phyloP scores from a whole-genome alignment of 2,113 vertebrate genomes.

The Mobula hypostoma region DNA sequence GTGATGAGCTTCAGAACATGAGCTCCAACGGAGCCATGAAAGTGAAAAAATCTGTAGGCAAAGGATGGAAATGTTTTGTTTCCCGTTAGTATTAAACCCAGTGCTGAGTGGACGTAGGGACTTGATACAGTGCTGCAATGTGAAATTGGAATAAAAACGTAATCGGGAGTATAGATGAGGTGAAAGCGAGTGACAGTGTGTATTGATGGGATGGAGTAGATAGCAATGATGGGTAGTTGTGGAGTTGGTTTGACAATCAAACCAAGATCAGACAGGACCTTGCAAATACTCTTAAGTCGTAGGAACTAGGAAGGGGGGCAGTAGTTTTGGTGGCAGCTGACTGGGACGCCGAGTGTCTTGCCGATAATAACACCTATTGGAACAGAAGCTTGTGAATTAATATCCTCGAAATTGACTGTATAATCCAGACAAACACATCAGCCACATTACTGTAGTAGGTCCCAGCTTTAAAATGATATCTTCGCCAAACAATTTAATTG shows the following conservation, averaged over 20 bases:
- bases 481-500: background rate
- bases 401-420: background rate
- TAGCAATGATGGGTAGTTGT: no score
- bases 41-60: background rate
- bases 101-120: background rate
- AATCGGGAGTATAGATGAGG: background rate
- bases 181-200: background rate
- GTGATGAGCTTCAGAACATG: background rate
- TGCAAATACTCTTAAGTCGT: no score
- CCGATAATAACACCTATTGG: background rate
- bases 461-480: background rate
- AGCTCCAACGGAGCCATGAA: background rate
- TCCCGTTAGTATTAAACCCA: background rate
- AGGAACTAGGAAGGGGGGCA: background rate
- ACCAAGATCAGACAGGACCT: background rate
- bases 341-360: background rate
- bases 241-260: background rate
- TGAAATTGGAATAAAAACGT: background rate
- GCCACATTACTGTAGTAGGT: background rate
- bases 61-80: no score
- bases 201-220: no score
- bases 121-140: no score
- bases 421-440: background rate
- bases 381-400: background rate
- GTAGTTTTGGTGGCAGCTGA: background rate